Base-by-base conservation (phyloP, 2,113 vertebrate species). In the Redunca redunca region DNA sequence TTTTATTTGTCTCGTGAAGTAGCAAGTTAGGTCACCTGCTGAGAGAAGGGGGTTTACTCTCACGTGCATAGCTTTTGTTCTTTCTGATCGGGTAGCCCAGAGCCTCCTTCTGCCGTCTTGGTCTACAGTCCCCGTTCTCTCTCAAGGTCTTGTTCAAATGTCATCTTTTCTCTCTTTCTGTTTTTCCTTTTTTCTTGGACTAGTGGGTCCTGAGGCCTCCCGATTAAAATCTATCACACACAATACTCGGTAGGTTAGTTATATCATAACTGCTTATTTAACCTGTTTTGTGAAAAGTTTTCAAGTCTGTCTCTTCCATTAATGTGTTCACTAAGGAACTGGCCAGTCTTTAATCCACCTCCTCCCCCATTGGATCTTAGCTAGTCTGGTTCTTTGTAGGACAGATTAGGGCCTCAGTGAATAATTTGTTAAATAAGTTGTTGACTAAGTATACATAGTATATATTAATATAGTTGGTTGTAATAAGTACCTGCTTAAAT, bases 361-460 rank as follows among this genome's bases (percentile, higher is more conserved):
- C 43, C n/a, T 81, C 4, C 58, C 46, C 36, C 60, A 50, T 17
- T 6, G 46, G 36, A 26, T 91, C 30, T 88, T 21, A 71, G 64
- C 64, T 81, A 36, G 3, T 94, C 6, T 85, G 52, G 16, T 60
- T 93, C n/a, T 58, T 96, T 52, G 30, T 74, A 64, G n/a, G 80
- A 64, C 43, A 90, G n/a, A 93, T 74, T 92, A 62, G 46, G 57
- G 78, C 89, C 67, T 95, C 64, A 33, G 0, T 81, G 77, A 93
- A 67, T 67, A 94, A 74, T 43, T 95, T 50, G 28, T 95, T 77
- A 71, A 96, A 19, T 92, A 48, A 92, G 21, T 92, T 93, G 40
- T 84, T 94, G 74, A 64, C 64, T 80, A 57, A 80, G 10, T 90
- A 60, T 9, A 50, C 60, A 58, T 10, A 19, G 5, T 91, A 52